phyloP scores from a whole-genome alignment of 2,113 vertebrate species.

The Fregetta grallaria region DNA sequence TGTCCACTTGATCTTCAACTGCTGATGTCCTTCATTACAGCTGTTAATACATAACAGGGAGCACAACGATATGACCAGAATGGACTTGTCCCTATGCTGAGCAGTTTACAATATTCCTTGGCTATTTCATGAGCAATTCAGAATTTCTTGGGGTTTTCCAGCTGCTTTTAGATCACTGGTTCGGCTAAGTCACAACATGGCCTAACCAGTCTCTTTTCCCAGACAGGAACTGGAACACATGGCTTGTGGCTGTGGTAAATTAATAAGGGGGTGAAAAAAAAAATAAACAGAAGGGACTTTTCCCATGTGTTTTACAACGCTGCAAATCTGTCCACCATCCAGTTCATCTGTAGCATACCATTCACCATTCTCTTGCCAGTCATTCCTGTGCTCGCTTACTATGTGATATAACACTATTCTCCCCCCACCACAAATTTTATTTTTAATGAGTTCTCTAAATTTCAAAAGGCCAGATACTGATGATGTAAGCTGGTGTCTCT shows the following conservation, averaged over 20 bases:
- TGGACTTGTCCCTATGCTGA: neutral
- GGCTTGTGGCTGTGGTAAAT: constrained; percentile 67
- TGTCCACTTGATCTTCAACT: neutral
- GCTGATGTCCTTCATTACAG: neutral
- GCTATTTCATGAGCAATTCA: constrained; percentile 51
- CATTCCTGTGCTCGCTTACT: constrained; percentile 26
- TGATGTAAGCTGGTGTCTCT: neutral
- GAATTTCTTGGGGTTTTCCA: constrained; percentile 71
- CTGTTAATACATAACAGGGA: constrained; percentile 11
- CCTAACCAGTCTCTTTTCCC: constrained; percentile 50
- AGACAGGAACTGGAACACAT: constrained; percentile 66
- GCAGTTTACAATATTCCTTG: constrained; percentile 33
- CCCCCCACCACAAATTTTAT: neutral
- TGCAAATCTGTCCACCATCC: constrained; percentile 53
- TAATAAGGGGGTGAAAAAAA: constrained; percentile 40
- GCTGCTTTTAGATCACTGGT: constrained; percentile 44
- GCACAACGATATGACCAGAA: neutral
- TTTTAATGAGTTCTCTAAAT: neutral
- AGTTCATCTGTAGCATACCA: constrained; percentile 56
- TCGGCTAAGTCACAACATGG: neutral
- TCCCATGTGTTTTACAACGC: constrained; percentile 58
- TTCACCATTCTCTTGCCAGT: constrained; percentile 22
- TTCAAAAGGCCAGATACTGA: neutral
- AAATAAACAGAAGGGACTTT: constrained; percentile 64
- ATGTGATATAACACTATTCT: neutral